Percentiles rank a stretch among this genome's conserved stretches.
phyloP scores from a whole-genome alignment of 2,888 invertebrate genomes.

The Melanophora roralis region DNA sequence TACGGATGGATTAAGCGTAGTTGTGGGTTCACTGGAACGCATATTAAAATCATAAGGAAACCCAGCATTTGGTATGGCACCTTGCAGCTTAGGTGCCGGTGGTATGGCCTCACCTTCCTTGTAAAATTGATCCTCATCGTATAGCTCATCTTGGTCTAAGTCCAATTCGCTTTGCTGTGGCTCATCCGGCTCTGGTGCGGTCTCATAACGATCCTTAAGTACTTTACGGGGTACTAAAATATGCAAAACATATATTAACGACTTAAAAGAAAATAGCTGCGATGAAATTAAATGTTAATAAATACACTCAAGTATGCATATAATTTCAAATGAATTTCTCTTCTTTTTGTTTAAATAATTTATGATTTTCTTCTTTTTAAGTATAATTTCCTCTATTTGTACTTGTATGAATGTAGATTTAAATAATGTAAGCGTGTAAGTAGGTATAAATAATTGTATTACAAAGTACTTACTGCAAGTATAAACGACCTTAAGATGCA shows the following conservation, averaged over 20 bases:
- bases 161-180: constrained; percentile 79
- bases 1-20: constrained; percentile 72
- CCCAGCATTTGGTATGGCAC: constrained; percentile 72
- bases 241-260: background rate
- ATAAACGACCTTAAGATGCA: constrained; percentile 91
- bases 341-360: background rate
- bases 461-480: constrained; percentile 86
- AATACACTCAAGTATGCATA: constrained; percentile 3
- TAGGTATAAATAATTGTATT: constrained; percentile 3
- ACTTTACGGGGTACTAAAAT: constrained; percentile 88
- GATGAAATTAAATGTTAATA: background rate
- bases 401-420: constrained; percentile 16
- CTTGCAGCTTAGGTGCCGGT: constrained; percentile 78
- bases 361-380: background rate
- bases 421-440: background rate
- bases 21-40: constrained; percentile 65
- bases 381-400: constrained; percentile 32
- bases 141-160: constrained; percentile 79
- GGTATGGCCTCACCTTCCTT: constrained; percentile 80
- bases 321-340: constrained; percentile 25
- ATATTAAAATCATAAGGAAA: constrained; percentile 70
- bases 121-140: constrained; percentile 79
- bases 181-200: constrained; percentile 87
- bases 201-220: constrained; percentile 88
- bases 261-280: background rate